phyloP scores from a whole-genome alignment of 2,797 vertebrate species.

The Tauraco hartlaubi region DNA sequence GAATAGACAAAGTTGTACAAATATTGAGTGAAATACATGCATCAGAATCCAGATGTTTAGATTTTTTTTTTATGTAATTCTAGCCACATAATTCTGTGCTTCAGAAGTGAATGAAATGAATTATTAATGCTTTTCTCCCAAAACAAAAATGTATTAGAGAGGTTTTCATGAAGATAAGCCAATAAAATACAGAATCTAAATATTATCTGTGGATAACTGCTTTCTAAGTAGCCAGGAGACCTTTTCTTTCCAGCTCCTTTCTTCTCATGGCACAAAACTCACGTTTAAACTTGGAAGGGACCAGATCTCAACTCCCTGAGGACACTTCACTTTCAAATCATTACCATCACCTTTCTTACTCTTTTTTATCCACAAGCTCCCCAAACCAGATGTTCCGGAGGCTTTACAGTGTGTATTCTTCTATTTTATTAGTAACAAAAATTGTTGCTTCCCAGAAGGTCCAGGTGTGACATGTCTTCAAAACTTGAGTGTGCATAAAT shows the following conservation, averaged over 20 bases:
- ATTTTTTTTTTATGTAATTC: background rate
- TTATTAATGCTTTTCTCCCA: background rate
- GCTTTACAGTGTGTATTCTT: background rate
- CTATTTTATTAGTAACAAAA: background rate
- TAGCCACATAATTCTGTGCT: background rate
- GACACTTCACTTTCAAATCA: background rate
- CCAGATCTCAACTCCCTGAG: background rate
- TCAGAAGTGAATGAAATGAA: background rate
- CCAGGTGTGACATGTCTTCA: background rate
- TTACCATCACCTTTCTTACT: background rate
- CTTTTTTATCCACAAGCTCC: background rate
- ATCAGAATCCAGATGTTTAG: background rate
- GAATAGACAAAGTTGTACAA: accelerated
- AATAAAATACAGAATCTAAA: background rate
- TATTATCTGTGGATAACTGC: background rate
- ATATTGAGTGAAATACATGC: background rate
- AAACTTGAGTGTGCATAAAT: background rate
- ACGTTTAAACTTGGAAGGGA: background rate
- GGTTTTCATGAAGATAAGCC: background rate
- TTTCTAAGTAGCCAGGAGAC: background rate
- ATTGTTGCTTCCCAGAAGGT: background rate
- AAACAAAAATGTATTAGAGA: background rate
- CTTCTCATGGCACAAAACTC: background rate
- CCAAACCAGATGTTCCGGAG: background rate
- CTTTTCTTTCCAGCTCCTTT: background rate